phyloP scores from a whole-genome alignment of 2,113 vertebrate genomes.

The Megalops atlanticus region DNA sequence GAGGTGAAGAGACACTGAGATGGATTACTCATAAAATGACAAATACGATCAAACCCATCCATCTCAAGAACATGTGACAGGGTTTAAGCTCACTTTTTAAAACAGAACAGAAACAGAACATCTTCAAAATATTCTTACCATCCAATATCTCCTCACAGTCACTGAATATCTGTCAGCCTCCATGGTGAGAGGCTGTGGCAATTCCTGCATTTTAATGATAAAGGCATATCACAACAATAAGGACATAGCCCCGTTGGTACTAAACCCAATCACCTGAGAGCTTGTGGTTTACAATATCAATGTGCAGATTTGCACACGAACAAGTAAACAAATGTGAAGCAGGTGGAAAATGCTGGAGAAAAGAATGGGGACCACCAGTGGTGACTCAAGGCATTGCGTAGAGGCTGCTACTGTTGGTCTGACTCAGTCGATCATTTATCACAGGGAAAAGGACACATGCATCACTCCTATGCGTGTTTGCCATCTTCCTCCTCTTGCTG shows the following conservation, averaged over 20 bases:
- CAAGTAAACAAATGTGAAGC: conserved; percentile 20
- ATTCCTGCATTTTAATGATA: background rate
- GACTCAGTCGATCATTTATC: background rate
- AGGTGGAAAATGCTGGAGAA: background rate
- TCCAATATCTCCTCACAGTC: background rate
- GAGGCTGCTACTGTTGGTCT: background rate
- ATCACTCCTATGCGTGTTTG: too few species aligned
- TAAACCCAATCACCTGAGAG: background rate
- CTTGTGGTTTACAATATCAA: background rate
- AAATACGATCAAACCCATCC: background rate
- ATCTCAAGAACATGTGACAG: conserved; percentile 9
- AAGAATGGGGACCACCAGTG: conserved; percentile 53
- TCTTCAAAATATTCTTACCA: background rate
- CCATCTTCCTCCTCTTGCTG: too few species aligned
- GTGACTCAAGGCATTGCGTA: conserved; percentile 38
- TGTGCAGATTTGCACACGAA: conserved; percentile 18
- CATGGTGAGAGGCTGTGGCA: too few species aligned
- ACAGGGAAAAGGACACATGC: background rate
- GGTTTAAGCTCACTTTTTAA: background rate
- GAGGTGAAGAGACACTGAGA: too few species aligned
- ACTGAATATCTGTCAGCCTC: background rate
- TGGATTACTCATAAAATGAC: background rate
- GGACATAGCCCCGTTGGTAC: background rate
- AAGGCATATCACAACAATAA: background rate
- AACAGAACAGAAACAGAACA: background rate